phyloP scores from a whole-genome alignment of 2,888 invertebrate species.

The Ormyrus nitidulus region DNA sequence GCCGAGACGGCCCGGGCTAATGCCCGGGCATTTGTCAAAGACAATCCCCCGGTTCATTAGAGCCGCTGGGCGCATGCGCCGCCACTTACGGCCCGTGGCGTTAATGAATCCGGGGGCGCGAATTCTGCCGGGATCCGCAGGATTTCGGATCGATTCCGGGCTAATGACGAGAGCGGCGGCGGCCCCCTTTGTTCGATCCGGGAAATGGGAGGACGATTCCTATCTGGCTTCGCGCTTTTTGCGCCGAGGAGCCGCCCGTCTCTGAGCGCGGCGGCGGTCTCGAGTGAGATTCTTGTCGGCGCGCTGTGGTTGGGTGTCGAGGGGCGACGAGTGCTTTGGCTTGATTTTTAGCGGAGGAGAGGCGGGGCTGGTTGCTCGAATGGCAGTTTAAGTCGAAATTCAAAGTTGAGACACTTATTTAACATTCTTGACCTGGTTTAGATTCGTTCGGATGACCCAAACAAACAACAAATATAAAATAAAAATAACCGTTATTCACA shows the following conservation, averaged over 20 bases:
- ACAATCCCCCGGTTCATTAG: slow-evolving; percentile 61
- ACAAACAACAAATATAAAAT: no score
- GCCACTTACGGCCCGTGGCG: neutral
- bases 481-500: no score
- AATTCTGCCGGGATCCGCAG: neutral
- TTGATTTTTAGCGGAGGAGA: no score
- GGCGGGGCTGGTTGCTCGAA: no score
- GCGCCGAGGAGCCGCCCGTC: neutral
- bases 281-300: neutral
- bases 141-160: slow-evolving; percentile 31
- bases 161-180: neutral
- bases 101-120: slow-evolving; percentile 20
- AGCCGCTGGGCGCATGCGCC: slow-evolving; percentile 51
- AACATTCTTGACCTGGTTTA: no score
- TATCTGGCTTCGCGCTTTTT: no score
- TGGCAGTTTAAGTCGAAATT: no score
- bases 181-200: neutral
- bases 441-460: no score
- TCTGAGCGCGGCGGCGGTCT: neutral
- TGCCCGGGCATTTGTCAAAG: slow-evolving; percentile 64
- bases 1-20: slow-evolving; percentile 51
- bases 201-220: slow-evolving; percentile 2
- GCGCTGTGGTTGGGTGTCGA: neutral
- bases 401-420: no score
- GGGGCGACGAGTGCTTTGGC: no score